Evolutionary conservation across 2,888 invertebrate species (phyloP).

Genomic region (Choreutis nemorana): DNA sequence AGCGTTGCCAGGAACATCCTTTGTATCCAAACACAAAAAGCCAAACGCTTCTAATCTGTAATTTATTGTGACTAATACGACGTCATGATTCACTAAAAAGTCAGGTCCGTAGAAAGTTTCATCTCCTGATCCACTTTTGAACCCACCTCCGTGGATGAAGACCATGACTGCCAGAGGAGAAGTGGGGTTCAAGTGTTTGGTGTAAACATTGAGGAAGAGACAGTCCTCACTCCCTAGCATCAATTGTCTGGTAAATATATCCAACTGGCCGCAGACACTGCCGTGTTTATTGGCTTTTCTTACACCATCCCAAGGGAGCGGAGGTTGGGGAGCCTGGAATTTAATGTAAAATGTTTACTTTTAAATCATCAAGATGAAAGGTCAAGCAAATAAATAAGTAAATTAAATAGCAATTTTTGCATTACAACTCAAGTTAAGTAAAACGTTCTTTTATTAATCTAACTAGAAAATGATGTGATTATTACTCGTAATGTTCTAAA

Average conservation of each 20-base stretch:
- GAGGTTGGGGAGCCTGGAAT: conserved; percentile 10
- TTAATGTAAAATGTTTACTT: background rate
- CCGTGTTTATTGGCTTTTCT: conserved; percentile 9
- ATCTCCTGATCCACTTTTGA: conserved; percentile 30
- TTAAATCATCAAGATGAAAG: background rate
- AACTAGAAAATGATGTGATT: no score
- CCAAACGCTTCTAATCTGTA: conserved; percentile 61
- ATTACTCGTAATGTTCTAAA: no score
- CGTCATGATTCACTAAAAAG: conserved; percentile 54
- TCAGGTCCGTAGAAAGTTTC: conserved; percentile 59
- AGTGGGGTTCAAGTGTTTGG: conserved; percentile 17
- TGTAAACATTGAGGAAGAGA: conserved; percentile 32
- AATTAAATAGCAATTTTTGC: no score
- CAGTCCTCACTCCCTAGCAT: conserved; percentile 25
- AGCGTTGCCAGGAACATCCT: conserved; percentile 67
- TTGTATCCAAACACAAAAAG: conserved; percentile 58
- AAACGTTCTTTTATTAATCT: no score
- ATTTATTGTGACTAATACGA: conserved; percentile 64
- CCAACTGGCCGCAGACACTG: conserved; percentile 7
- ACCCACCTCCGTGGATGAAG: conserved; percentile 35
- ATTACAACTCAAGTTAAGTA: no score
- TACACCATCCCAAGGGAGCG: conserved; percentile 9
- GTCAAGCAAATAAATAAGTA: background rate
- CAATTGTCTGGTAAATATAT: conserved; percentile 8
- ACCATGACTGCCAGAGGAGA: conserved; percentile 27